Conservation (phyloP, 2,888 invertebrate genomes). For the Megamerina dolium region DNA sequence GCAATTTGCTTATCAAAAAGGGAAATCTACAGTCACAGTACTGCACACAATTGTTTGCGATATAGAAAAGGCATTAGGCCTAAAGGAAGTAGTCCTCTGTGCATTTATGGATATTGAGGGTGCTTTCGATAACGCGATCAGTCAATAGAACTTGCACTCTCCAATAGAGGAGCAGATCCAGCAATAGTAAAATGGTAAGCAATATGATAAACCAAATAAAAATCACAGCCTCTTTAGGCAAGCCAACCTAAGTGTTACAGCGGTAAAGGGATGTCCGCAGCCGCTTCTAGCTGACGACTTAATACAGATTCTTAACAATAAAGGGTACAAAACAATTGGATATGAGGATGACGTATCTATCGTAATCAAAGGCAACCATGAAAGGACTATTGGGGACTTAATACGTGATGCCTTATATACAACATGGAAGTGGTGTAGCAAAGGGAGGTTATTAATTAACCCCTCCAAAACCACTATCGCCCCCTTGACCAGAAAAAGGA, state of each 20-base stretch:
- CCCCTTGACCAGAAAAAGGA: no score
- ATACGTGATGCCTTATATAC: no score
- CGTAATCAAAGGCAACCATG: neutral
- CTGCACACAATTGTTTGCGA: neutral
- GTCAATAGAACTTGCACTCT: no score
- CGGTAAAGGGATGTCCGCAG: neutral
- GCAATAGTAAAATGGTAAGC: neutral
- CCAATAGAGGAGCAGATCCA: no score
- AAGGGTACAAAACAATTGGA: neutral
- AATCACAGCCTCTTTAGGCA: no score
- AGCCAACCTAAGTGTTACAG: neutral
- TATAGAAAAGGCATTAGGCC: neutral
- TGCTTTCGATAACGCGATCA: no score
- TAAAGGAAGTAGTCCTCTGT: no score
- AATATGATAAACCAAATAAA: neutral
- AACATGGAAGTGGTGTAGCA: neutral
- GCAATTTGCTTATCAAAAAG: neutral
- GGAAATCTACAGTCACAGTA: neutral
- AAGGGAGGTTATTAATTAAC: neutral
- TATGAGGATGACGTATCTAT: neutral
- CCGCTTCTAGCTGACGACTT: neutral
- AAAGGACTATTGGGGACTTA: neutral
- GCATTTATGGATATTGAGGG: no score
- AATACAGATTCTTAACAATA: neutral
- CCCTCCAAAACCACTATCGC: neutral